Evolutionary conservation across 2,113 vertebrate species (phyloP).

Genomic region (Polypterus senegalus): DNA sequence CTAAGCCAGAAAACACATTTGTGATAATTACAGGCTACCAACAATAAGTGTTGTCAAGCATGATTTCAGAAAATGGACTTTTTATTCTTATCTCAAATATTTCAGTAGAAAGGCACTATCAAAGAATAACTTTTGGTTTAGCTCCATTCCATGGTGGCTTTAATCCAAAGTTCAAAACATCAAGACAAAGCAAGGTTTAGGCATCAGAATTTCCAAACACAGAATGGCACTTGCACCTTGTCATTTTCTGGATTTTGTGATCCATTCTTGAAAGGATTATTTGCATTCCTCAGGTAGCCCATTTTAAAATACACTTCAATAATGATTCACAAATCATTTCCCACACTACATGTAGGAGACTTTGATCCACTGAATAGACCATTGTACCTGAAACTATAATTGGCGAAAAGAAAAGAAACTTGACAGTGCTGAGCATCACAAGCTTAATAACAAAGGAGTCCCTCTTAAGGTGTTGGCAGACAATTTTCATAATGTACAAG

Average conservation of each 20-base stretch:
- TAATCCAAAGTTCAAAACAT: no score
- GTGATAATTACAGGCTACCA: no score
- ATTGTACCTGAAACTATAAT: constrained; percentile 99
- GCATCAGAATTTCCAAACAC: no score
- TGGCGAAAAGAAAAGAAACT: constrained; percentile 75
- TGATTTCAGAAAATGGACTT: no score
- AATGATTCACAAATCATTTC: constrained; percentile 99
- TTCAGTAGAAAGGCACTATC: no score
- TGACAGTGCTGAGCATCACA: constrained; percentile 93
- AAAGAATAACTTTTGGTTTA: no score
- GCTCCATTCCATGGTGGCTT: no score
- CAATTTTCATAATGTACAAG: constrained; percentile 98
- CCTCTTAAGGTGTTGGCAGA: constrained; percentile 90
- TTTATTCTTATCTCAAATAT: no score
- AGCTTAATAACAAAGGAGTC: constrained; percentile 94
- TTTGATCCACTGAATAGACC: constrained; percentile 96
- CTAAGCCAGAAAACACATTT: no score
- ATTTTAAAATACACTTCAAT: constrained; percentile 87
- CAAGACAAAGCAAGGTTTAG: no score
- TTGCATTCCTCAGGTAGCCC: constrained; percentile 97
- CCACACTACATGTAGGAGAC: constrained; percentile 87
- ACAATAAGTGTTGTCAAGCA: no score
- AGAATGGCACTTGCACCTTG: constrained; percentile 78
- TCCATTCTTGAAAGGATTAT: constrained; percentile 80
- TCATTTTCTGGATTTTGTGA: constrained; percentile 75